Base-by-base conservation (phyloP, 1,140 invertebrate genomes). In the Lepidurus apus region DNA sequence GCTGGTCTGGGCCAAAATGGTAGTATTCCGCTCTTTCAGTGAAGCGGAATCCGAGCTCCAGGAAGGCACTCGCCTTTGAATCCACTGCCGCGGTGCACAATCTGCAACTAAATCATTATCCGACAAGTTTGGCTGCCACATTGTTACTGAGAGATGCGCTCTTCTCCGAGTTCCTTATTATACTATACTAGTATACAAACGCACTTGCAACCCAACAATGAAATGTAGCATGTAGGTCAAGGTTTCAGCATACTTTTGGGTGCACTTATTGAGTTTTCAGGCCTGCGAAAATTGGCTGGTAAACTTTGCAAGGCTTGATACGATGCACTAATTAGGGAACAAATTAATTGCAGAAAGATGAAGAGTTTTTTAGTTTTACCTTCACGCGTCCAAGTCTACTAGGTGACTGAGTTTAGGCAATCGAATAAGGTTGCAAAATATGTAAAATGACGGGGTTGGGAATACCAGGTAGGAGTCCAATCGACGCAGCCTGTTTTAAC, bases 71-170 rank as follows among this genome's bases (percentile, higher is more conserved):
- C 77, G 73, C 53, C 21, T 7, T 75, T 78, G 44, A 75, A 78
- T 45, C 74, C 79, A 79, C 53, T 65, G 53, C 53, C 53, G 53
- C 53, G 80, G 79, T 77, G 76, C 79, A 81, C 80, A 77, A 79
- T 79, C 80, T 81, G 80, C 77, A 81, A 81, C 79, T 79, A 79
- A 81, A 43, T 81, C 76, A 74, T 73, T 42, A 78, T 77, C 76
- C 9, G 79, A 75, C 75, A 76, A 65, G 53, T 65, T 65, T 65
- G 53, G 75, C 74, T 81, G 78, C 80, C 80, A 81, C 80, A 81
- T 81, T 47, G 76, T 81, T 76, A 81, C 75, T 65, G 53, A 65
- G 53, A 9, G 53, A 65, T 65, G n/a, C 9, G 53, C 4, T 65
- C 8, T 7, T 65, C 3, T 9, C 53, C 17, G 6, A 21, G n/a